Evolutionary conservation across 2,888 invertebrate species (phyloP).

Genomic region (Mesopsocus fuscifrons): DNA sequence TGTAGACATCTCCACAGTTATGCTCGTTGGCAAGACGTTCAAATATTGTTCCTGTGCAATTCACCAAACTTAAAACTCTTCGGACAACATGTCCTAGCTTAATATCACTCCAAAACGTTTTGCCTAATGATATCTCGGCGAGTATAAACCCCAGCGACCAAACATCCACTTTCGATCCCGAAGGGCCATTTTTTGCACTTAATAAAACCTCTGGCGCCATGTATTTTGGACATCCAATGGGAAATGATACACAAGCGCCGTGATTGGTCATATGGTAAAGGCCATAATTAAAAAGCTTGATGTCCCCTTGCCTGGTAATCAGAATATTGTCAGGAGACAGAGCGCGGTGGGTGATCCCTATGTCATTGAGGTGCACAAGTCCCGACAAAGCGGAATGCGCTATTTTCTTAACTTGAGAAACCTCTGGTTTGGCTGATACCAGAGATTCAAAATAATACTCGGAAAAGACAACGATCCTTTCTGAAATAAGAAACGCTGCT

Average conservation of each 20-base stretch:
- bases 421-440: conserved; percentile 26
- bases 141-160: conserved; percentile 91
- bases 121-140: conserved; percentile 54
- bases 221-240: conserved; percentile 61
- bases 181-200: conserved; percentile 30
- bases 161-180: conserved; percentile 64
- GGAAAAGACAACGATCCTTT: conserved; percentile 63
- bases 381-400: conserved; percentile 54
- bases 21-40: conserved; percentile 63
- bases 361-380: conserved; percentile 48
- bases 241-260: conserved; percentile 77
- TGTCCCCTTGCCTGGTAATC: conserved; percentile 45
- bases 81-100: conserved; percentile 56
- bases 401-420: conserved; percentile 36
- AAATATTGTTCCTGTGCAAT: conserved; percentile 35
- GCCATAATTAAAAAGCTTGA: conserved; percentile 87
- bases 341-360: conserved; percentile 58
- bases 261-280: conserved; percentile 76
- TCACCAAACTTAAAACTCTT: conserved; percentile 48
- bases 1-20: conserved; percentile 42
- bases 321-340: conserved; percentile 69
- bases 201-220: conserved; percentile 66
- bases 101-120: conserved; percentile 48
- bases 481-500: conserved; percentile 33
- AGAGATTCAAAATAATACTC: conserved; percentile 55